These are phyloP conservation scores for Microtus oregoni DNA, from an alignment of 2,113 vertebrate genomes.

Conservation along the genomic window DNA sequence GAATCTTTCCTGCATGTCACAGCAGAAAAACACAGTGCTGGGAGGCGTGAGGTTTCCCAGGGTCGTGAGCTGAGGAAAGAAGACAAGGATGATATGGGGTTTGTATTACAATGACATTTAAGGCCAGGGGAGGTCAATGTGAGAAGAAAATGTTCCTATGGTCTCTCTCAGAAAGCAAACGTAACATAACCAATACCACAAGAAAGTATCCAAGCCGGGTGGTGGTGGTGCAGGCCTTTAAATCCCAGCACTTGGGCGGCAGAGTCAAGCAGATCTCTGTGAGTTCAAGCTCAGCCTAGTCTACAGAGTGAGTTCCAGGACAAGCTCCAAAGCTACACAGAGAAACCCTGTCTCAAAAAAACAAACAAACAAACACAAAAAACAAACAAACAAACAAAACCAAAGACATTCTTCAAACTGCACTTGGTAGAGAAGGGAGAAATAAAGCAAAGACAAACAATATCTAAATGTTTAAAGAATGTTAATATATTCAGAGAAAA, in stretches of 20 bases:
- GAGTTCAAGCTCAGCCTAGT: too few relatives aligned
- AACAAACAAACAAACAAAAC: too few relatives aligned
- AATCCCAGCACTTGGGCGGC: too few relatives aligned
- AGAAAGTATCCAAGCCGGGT: neutral
- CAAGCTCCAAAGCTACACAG: too few relatives aligned
- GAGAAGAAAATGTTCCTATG: conserved; percentile 34
- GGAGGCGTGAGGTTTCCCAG: conserved; percentile 91
- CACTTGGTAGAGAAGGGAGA: neutral
- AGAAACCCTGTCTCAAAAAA: too few relatives aligned
- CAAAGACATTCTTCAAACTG: conserved; percentile 4
- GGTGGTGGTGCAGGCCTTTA: too few relatives aligned
- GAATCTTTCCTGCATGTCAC: conserved; percentile 95
- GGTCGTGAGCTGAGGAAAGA: conserved; percentile 87
- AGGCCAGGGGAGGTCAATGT: conserved; percentile 41
- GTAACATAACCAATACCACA: neutral
- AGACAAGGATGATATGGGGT: conserved; percentile 13
- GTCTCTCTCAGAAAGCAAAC: conserved; percentile 38
- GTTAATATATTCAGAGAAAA: conserved; percentile 2
- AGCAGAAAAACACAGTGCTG: conserved; percentile 94
- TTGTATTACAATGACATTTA: conserved; percentile 52
- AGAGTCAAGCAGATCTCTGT: too few relatives aligned
- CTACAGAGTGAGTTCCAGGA: too few relatives aligned
- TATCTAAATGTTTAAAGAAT: conserved; percentile 26
- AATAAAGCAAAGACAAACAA: neutral
- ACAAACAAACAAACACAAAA: too few relatives aligned